Evolutionary conservation across 2,888 invertebrate species (phyloP).

Genomic region (Hymenopus coronatus): DNA sequence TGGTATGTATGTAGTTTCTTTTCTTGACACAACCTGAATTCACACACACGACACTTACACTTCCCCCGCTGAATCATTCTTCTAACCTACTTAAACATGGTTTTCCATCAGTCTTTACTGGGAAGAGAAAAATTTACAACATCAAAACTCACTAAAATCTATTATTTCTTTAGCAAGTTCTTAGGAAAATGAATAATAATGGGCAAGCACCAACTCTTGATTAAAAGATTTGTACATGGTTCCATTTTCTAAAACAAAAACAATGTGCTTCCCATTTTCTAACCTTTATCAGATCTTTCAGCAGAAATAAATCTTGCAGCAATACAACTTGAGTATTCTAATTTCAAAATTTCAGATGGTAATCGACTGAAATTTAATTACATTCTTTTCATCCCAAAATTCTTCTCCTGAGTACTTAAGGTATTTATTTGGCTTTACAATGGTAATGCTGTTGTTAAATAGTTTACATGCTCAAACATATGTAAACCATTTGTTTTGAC

Average conservation of each 20-base stretch:
- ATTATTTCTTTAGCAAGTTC: neutral
- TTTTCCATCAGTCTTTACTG: slow-evolving; percentile 7
- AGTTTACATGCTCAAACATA: neutral
- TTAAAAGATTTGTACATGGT: slow-evolving; percentile 11
- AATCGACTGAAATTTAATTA: neutral
- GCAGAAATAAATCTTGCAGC: neutral
- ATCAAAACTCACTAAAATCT: slow-evolving; percentile 5
- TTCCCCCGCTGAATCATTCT: neutral
- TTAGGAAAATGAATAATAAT: slow-evolving; percentile 7
- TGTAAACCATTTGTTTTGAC: neutral
- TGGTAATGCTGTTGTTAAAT: neutral
- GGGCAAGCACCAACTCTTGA: slow-evolving; percentile 4
- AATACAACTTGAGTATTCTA: neutral
- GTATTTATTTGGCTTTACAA: neutral
- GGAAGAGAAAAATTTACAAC: slow-evolving; percentile 3
- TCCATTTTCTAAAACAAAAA: neutral
- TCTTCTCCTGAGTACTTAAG: neutral
- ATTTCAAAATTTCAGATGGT: neutral
- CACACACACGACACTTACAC: slow-evolving; percentile 10
- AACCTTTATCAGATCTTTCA: neutral
- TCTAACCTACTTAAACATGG: neutral
- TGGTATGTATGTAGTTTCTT: neutral
- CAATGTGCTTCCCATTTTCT: neutral
- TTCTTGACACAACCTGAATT: neutral
- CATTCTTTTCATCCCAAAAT: neutral